These are phyloP conservation scores for Clinocottus analis DNA, from an alignment of 2,113 vertebrate genomes.

Conservation along the genomic window DNA sequence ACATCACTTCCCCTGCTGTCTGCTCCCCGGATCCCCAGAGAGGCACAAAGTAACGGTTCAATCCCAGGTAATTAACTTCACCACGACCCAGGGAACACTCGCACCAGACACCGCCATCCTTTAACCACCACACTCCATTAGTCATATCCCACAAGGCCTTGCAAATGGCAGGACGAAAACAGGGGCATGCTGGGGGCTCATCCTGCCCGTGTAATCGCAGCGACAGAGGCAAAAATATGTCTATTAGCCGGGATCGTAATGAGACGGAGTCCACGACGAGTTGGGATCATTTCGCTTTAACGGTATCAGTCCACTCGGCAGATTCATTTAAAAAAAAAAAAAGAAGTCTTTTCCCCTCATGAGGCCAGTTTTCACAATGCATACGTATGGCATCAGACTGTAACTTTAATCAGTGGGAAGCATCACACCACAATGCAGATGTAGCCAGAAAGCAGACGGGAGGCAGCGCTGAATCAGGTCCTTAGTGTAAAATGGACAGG, in stretches of 20 bases:
- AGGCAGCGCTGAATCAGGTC: constrained; percentile 63
- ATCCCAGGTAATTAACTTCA: constrained; percentile 82
- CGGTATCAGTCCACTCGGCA: constrained; percentile 15
- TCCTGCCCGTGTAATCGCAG: constrained; percentile 56
- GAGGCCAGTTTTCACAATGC: constrained; percentile 32
- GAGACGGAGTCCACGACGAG: constrained; percentile 2
- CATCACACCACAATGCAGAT: constrained; percentile 52
- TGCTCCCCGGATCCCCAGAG: constrained; percentile 58
- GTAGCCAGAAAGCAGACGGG: constrained; percentile 26
- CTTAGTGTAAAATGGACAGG: constrained; percentile 43
- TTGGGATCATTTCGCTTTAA: constrained; percentile 19
- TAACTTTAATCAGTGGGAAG: constrained; percentile 34
- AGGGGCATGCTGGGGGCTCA: constrained; percentile 54
- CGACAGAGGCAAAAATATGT: constrained; percentile 44
- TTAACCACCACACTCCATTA: constrained; percentile 80
- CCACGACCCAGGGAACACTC: constrained; percentile 70
- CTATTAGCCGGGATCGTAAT: constrained; percentile 42
- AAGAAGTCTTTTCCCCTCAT: not conserved
- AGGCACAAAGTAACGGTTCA: constrained; percentile 76
- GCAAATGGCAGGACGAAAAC: constrained; percentile 67
- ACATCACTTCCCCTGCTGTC: constrained; percentile 62
- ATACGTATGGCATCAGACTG: not conserved
- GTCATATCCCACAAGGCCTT: constrained; percentile 73
- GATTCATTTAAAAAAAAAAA: no score
- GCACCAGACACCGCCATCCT: constrained; percentile 75